phyloP scores from a whole-genome alignment of 2,888 invertebrate species.

The Diplolepis rosae region DNA sequence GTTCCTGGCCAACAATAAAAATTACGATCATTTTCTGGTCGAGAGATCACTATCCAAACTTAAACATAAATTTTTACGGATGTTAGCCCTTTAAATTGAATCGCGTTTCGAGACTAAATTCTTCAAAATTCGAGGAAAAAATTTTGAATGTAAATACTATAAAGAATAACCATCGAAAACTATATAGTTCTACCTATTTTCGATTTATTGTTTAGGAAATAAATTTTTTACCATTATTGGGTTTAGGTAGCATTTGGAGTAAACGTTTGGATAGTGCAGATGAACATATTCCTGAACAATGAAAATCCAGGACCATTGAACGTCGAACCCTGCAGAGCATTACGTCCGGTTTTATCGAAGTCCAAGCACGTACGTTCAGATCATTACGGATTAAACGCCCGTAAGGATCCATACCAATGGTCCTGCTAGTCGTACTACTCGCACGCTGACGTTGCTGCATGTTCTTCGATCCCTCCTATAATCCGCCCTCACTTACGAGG shows the following conservation, averaged over 20 bases:
- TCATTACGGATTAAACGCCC: slow-evolving; percentile 60
- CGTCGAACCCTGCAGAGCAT: slow-evolving; percentile 27
- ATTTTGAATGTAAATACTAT: background rate
- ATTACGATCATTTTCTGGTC: no score
- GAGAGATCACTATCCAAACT: background rate
- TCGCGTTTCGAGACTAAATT: background rate
- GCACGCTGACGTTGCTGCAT: slow-evolving; percentile 33
- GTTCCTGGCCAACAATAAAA: no score
- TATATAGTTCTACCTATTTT: background rate
- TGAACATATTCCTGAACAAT: slow-evolving; percentile 9
- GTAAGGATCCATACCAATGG: slow-evolving; percentile 59
- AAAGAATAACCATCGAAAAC: background rate
- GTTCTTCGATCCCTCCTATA: slow-evolving; percentile 1
- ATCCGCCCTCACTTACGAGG: slow-evolving; percentile 14
- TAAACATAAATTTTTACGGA: no score
- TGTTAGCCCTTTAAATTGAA: no score
- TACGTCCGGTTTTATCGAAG: slow-evolving; percentile 48
- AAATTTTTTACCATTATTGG: background rate
- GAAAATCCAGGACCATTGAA: slow-evolving; percentile 27
- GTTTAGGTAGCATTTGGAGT: slow-evolving; percentile 11
- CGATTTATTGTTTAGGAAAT: background rate
- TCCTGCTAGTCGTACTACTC: slow-evolving; percentile 18
- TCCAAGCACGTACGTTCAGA: slow-evolving; percentile 55
- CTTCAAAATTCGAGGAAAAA: background rate
- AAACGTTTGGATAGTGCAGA: slow-evolving; percentile 12